These are phyloP conservation scores for Aplidium turbinatum DNA, from an alignment of 23 tunicate genomes.

Conservation along the genomic window DNA sequence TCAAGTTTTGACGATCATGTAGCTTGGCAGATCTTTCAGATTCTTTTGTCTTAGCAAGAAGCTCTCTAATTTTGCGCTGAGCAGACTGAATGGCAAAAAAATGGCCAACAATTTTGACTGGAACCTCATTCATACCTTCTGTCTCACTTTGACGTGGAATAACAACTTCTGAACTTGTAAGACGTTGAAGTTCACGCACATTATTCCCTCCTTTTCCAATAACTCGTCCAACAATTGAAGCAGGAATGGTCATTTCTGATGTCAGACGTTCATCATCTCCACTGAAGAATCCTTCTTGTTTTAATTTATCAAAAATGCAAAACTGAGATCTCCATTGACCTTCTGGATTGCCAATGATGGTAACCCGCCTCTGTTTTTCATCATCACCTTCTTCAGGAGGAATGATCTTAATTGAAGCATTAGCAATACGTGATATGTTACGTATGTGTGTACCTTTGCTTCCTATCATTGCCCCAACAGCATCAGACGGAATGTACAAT, in stretches of 20 bases:
- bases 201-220: slow-evolving; percentile 98
- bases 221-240: slow-evolving; percentile 86
- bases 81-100: slow-evolving; percentile 98
- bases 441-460: slow-evolving; percentile 94
- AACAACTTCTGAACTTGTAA: slow-evolving; percentile 68
- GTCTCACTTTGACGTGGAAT: slow-evolving; percentile 93
- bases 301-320: slow-evolving; percentile 97
- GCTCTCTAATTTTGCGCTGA: slow-evolving; percentile 91
- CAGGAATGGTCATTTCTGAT: slow-evolving; percentile 93
- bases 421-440: slow-evolving; percentile 94
- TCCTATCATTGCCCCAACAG: slow-evolving; percentile 98
- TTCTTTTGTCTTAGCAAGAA: slow-evolving; percentile 58
- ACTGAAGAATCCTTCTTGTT: slow-evolving; percentile 96
- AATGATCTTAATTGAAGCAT: slow-evolving; percentile 86
- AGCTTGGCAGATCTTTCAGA: slow-evolving; percentile 50
- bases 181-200: slow-evolving; percentile 92
- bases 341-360: slow-evolving; percentile 95
- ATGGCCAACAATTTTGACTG: slow-evolving; percentile 90
- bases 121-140: slow-evolving; percentile 89
- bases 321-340: slow-evolving; percentile 99
- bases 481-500: slow-evolving; percentile 79
- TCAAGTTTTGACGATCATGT: slow-evolving; percentile 7
- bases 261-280: slow-evolving; percentile 91
- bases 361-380: slow-evolving; percentile 81
- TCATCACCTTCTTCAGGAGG: slow-evolving; percentile 93